Conservation (phyloP, 2,113 vertebrate species). For the Syrrhaptes paradoxus region DNA sequence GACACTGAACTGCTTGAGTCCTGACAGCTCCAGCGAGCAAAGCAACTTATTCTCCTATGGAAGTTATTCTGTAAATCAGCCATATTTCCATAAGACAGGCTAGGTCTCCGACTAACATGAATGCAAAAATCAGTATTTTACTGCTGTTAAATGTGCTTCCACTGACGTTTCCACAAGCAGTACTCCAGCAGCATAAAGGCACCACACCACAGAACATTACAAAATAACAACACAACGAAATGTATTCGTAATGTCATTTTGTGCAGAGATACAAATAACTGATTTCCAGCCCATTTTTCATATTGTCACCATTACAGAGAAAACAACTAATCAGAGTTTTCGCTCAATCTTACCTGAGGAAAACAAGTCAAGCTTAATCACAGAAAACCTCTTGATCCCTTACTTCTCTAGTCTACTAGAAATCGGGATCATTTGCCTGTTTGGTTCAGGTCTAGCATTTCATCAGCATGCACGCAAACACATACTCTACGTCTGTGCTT, state of each 20-base stretch:
- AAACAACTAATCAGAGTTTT: constrained; percentile 29
- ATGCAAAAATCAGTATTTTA: constrained; percentile 10
- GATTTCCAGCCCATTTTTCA: constrained; percentile 47
- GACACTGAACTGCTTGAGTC: background rate
- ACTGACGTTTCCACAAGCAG: constrained; percentile 34
- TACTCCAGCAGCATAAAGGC: background rate
- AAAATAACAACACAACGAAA: constrained; percentile 54
- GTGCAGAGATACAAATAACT: constrained; percentile 49
- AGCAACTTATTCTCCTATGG: background rate
- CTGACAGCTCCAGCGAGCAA: background rate
- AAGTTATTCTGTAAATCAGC: background rate
- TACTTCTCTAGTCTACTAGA: background rate
- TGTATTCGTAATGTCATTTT: constrained; percentile 27
- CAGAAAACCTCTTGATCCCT: background rate
- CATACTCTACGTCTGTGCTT: background rate
- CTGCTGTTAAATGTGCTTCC: constrained; percentile 27
- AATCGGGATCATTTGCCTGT: background rate
- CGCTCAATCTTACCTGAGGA: constrained; percentile 26
- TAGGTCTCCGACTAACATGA: background rate
- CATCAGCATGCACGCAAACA: background rate
- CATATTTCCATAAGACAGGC: background rate
- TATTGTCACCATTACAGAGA: constrained; percentile 28
- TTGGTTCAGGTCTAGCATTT: background rate
- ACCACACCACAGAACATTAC: background rate
- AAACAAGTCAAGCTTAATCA: background rate